A percentile compares a stretch with the other conserved stretches of the same genome.
Evolutionary conservation across 2,113 vertebrate species (phyloP).

Genomic region (Gadus macrocephalus): DNA sequence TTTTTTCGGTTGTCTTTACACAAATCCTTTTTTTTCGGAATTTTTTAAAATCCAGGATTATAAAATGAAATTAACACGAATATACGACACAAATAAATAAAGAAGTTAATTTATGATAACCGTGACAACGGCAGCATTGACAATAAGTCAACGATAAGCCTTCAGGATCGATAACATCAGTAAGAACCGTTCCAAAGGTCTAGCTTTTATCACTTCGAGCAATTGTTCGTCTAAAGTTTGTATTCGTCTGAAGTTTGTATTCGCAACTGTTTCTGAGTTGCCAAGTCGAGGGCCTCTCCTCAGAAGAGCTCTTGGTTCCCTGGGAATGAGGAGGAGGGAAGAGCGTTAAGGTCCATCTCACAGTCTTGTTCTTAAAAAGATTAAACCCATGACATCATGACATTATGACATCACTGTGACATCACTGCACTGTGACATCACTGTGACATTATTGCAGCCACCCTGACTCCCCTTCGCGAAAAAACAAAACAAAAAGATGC

Average conservation of each 20-base stretch:
- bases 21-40: constrained; percentile 50
- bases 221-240: too few relatives aligned
- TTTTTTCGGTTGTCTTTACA: constrained; percentile 46
- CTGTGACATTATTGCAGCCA: constrained; percentile 10
- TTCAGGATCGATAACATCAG: constrained; percentile 17
- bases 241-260: too few relatives aligned
- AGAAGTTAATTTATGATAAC: constrained; percentile 26
- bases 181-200: background rate
- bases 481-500: background rate
- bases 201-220: constrained; percentile 3
- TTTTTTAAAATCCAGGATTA: constrained; percentile 57
- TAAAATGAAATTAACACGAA: constrained; percentile 55
- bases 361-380: constrained; percentile 23
- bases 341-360: constrained; percentile 39
- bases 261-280: too few relatives aligned
- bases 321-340: background rate
- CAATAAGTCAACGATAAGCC: constrained; percentile 30
- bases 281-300: background rate
- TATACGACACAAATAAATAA: constrained; percentile 37
- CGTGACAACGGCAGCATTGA: too few relatives aligned
- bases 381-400: background rate
- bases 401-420: too few relatives aligned
- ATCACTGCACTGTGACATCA: background rate
- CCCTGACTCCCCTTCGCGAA: background rate
- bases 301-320: background rate